These are phyloP conservation scores for Iphiclides podalirius DNA, from an alignment of 2,888 invertebrate genomes.

Conservation along the genomic window DNA sequence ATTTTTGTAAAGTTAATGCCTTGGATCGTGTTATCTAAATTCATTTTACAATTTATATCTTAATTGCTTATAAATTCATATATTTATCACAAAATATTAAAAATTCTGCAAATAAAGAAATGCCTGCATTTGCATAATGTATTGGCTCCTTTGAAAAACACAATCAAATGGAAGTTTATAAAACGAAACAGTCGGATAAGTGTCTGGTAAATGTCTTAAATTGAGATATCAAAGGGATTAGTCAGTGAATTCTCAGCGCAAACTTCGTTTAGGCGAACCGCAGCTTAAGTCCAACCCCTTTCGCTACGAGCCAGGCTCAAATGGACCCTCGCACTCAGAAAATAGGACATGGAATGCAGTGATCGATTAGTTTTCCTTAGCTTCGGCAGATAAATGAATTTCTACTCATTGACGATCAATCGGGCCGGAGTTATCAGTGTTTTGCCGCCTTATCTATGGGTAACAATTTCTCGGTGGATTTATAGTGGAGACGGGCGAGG, in stretches of 20 bases:
- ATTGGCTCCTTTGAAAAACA: too few species aligned
- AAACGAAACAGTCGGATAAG: constrained; percentile 7
- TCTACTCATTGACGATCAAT: constrained; percentile 76
- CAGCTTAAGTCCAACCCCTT: constrained; percentile 42
- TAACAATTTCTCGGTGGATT: constrained; percentile 50
- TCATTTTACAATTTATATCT: too few species aligned
- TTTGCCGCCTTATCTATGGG: constrained; percentile 63
- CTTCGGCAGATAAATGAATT: constrained; percentile 70
- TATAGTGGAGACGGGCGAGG: constrained; percentile 37
- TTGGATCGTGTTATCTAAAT: too few species aligned
- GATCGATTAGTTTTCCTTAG: constrained; percentile 21
- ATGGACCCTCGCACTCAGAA: constrained; percentile 11
- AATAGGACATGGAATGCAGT: constrained; percentile 33
- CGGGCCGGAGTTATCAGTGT: constrained; percentile 67
- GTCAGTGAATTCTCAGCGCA: constrained; percentile 30
- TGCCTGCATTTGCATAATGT: too few species aligned
- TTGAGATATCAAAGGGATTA: constrained; percentile 29
- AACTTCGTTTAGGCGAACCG: constrained; percentile 40
- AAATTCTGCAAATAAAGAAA: too few species aligned
- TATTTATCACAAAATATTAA: too few species aligned
- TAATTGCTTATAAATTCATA: too few species aligned
- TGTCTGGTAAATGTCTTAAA: constrained; percentile 28
- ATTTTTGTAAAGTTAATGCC: too few species aligned
- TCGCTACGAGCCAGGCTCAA: constrained; percentile 19
- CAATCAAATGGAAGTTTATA: constrained; percentile 1